Percentiles rank a stretch among this genome's conserved stretches.
phyloP scores from a whole-genome alignment of 2,113 vertebrate species.

The Crotalus helleri region DNA sequence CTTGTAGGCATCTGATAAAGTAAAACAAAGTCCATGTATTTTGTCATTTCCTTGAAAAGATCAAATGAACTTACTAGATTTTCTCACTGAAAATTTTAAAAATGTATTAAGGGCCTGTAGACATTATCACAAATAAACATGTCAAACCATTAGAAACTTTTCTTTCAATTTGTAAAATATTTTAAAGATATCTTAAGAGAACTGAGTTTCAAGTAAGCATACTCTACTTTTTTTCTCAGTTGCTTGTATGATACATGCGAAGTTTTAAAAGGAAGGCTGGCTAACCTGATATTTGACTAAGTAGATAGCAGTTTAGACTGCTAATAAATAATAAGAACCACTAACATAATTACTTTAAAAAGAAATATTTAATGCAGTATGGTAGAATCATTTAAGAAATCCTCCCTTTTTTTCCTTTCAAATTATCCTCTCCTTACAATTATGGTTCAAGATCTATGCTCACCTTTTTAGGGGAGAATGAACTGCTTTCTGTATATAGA shows the following conservation, averaged over 20 bases:
- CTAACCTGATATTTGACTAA: neutral
- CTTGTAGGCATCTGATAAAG: neutral
- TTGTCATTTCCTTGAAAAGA: neutral
- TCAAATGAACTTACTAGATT: neutral
- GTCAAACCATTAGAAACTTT: neutral
- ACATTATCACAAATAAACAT: neutral
- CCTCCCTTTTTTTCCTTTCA: neutral
- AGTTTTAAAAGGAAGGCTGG: neutral
- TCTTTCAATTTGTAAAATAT: neutral
- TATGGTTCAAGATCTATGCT: neutral
- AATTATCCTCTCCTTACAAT: neutral
- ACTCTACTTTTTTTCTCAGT: neutral
- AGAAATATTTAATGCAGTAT: neutral
- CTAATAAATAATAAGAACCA: neutral
- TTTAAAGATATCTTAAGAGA: neutral
- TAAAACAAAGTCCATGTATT: neutral
- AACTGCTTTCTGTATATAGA: neutral
- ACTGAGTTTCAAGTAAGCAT: neutral
- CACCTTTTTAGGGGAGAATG: neutral
- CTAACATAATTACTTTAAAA: neutral
- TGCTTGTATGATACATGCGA: neutral
- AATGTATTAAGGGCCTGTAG: neutral
- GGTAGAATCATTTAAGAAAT: neutral
- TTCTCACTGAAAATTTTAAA: slow-evolving; percentile 27
- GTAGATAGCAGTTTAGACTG: neutral